Percentiles rank a stretch among this genome's conserved stretches.
These are phyloP conservation scores for Trematomus bernacchii DNA, from an alignment of 2,797 vertebrate species.

Conservation along the genomic window DNA sequence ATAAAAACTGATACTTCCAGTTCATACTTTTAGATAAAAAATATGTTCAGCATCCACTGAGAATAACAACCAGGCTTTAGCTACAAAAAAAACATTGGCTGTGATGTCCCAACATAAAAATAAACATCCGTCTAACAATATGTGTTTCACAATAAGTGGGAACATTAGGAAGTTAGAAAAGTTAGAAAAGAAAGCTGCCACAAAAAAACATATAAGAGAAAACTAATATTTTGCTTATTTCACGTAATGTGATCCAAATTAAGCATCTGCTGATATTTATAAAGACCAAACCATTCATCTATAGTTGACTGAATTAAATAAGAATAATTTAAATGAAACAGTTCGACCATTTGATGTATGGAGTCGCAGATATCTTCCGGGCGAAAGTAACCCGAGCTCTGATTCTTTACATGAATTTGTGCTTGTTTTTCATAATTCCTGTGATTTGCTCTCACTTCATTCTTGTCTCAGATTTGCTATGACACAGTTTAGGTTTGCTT, in stretches of 20 bases:
- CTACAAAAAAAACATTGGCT: conserved; percentile 19
- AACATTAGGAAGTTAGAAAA: background rate
- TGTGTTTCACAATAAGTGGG: no score
- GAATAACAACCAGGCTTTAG: conserved; percentile 10
- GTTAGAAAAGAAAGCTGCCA: conserved; percentile 27
- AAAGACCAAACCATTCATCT: conserved; percentile 18
- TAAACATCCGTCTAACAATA: conserved; percentile 15
- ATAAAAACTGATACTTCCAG: conserved; percentile 2
- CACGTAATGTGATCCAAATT: conserved; percentile 42
- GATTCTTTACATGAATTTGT: conserved; percentile 24
- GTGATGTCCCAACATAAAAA: background rate
- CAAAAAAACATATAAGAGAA: conserved; percentile 21
- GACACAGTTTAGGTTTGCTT: conserved; percentile 31
- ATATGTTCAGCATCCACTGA: conserved; percentile 6
- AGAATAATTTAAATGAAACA: conserved; percentile 42
- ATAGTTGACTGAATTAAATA: conserved; percentile 34
- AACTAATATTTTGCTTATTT: conserved; percentile 37
- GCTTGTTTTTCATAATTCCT: conserved; percentile 9
- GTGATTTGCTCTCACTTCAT: conserved; percentile 35
- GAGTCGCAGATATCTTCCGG: conserved; percentile 20
- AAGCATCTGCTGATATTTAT: conserved; percentile 52
- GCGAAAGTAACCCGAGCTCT: conserved; percentile 29
- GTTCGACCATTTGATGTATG: conserved; percentile 4
- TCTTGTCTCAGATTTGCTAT: conserved; percentile 39
- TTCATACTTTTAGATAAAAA: conserved; percentile 14